A percentile compares a stretch with the other conserved stretches of the same genome.
phyloP scores from a whole-genome alignment of 1,140 invertebrate species.

The Magallana angulata region DNA sequence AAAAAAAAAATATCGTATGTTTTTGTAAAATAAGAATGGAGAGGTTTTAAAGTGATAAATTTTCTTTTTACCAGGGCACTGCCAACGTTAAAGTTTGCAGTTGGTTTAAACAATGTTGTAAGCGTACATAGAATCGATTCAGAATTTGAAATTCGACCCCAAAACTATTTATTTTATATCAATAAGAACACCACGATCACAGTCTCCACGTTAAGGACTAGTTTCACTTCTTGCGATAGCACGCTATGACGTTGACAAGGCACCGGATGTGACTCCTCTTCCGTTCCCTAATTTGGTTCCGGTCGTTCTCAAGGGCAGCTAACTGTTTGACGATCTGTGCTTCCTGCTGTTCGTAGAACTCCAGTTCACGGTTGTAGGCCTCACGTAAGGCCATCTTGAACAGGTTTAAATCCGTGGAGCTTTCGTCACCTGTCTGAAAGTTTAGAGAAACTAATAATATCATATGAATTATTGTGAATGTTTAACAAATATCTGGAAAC shows the following conservation, averaged over 20 bases:
- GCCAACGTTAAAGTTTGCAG: no score
- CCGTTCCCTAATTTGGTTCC: conserved; percentile 18
- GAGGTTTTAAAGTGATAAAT: no score
- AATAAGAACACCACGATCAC: no score
- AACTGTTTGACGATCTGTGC: conserved; percentile 47
- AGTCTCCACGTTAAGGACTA: not conserved
- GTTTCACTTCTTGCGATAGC: conserved; percentile 41
- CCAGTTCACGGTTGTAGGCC: conserved; percentile 46
- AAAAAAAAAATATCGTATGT: no score
- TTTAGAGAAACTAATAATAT: not conserved
- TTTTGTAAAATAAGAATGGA: no score
- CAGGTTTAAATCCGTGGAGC: conserved; percentile 1
- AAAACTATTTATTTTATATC: no score
- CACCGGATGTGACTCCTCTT: conserved; percentile 53
- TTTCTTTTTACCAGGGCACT: no score
- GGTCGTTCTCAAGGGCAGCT: conserved; percentile 36
- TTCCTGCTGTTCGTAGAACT: conserved; percentile 45
- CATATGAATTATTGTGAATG: no score
- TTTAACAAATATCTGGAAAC: no score
- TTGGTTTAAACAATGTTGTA: no score
- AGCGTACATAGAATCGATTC: no score
- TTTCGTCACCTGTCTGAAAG: not conserved
- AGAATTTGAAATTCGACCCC: no score
- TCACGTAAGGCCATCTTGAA: conserved; percentile 27
- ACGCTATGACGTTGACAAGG: conserved; percentile 54